These are phyloP conservation scores for Hypsopygia costalis DNA, from an alignment of 2,888 invertebrate genomes.

Conservation along the genomic window DNA sequence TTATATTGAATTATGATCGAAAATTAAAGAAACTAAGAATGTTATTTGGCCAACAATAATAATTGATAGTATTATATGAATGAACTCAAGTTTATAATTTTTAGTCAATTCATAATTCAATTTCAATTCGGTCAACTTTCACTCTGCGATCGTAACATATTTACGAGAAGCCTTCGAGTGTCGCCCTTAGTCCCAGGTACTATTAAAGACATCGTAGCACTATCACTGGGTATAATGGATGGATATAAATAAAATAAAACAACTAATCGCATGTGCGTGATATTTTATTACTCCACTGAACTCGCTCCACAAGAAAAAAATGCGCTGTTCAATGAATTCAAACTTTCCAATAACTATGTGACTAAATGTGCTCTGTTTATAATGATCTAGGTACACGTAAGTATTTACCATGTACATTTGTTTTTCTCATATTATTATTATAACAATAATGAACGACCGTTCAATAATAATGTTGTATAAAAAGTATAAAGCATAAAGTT, in stretches of 20 bases:
- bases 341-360: conserved; percentile 63
- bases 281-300: conserved; percentile 75
- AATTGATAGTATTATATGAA: too few species aligned
- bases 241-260: conserved; percentile 59
- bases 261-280: conserved; percentile 73
- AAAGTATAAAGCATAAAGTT: conserved; percentile 42
- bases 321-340: conserved; percentile 65
- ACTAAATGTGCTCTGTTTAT: conserved; percentile 70
- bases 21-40: too few species aligned
- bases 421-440: conserved; percentile 29
- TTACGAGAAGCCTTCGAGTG: too few species aligned
- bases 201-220: too few species aligned
- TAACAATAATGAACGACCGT: conserved; percentile 58
- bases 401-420: conserved; percentile 37
- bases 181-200: too few species aligned
- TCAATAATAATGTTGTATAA: conserved; percentile 57
- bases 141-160: too few species aligned
- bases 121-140: too few species aligned
- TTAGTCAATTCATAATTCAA: too few species aligned
- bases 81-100: too few species aligned
- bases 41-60: too few species aligned
- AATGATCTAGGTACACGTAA: conserved; percentile 51
- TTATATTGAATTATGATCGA: too few species aligned
- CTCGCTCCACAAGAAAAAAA: conserved; percentile 62
- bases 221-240: too few species aligned